These are phyloP conservation scores for Hirtodrosophila confusa DNA, from an alignment of 2,888 invertebrate species.

Conservation along the genomic window DNA sequence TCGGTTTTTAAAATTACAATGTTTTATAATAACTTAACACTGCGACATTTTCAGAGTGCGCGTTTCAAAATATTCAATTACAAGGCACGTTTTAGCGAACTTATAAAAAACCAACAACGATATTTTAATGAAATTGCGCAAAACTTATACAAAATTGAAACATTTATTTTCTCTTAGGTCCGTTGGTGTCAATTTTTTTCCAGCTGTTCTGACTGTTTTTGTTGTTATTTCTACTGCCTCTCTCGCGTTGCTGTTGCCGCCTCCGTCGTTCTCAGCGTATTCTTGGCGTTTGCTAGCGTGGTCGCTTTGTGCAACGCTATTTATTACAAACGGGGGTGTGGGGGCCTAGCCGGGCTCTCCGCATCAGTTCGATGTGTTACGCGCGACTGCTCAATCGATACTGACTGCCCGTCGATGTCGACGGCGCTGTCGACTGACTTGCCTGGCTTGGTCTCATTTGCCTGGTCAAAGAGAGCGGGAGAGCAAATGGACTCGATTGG, in stretches of 20 bases:
- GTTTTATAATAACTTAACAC: constrained; percentile 15
- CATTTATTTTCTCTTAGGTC: constrained; percentile 32
- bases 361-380: constrained; percentile 66
- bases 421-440: constrained; percentile 30
- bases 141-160: constrained; percentile 26
- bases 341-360: constrained; percentile 57
- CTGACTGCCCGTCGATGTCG: constrained; percentile 54
- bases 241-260: constrained; percentile 36
- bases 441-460: constrained; percentile 7
- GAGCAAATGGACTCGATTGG: constrained; percentile 29
- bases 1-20: constrained; percentile 9
- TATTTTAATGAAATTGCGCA: constrained; percentile 18
- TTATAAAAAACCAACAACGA: constrained; percentile 1
- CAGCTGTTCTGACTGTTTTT: constrained; percentile 54
- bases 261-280: constrained; percentile 67
- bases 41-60: neutral
- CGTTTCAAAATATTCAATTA: constrained; percentile 18
- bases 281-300: constrained; percentile 68
- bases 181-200: constrained; percentile 37
- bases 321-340: constrained; percentile 69
- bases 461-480: constrained; percentile 19
- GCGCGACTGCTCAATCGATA: constrained; percentile 79
- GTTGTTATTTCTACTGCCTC: constrained; percentile 37
- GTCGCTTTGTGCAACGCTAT: constrained; percentile 69
- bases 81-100: constrained; percentile 43